Base-by-base conservation (phyloP, 2,888 invertebrate genomes). In the Helobdella robusta region DNA sequence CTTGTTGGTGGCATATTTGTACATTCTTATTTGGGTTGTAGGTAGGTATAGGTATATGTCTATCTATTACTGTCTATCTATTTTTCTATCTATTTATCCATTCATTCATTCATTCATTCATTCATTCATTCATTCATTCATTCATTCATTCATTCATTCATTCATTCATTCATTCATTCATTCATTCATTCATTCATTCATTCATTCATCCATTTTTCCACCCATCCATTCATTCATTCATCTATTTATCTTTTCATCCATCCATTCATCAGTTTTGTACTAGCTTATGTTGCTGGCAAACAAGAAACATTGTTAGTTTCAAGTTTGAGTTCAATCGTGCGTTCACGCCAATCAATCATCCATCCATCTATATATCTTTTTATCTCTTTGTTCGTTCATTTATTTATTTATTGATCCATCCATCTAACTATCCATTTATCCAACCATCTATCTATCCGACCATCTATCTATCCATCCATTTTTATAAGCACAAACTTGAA, bases 91-190 rank as follows among this genome's bases (percentile, higher is more conserved):
- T n/a, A n/a, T n/a, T n/a, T n/a, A n/a, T 52, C 23, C 52, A 18
- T 52, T 52, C 52, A 52, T 20, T 52, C 52, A 52, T 52, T 52
- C 20, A 52, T 20, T 52, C n/a, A 52, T 20, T 52, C 52, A 52
- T 20, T 52, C 52, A 52, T 20, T 52, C 52, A 52, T 20, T 52
- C 52, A 52, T 20, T 52, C 52, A 52, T 20, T 52, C 52, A 52
- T 20, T 52, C 52, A 52, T 20, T 52, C 52, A 52, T 20, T 52
- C 52, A 52, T 20, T 52, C 52, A 52, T 20, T 52, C 52, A 52
- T 20, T 52, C 52, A 52, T 20, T 52, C 52, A 52, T 20, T 52
- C 52, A 52, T 20, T 52, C 52, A 52, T 20, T 52, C 52, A 52
- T 20, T 52, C 52, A 52, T 20, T 52, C 52, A 52, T 20, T 52